These are phyloP conservation scores for Paedocypris sp. DNA, from an alignment of 2,113 vertebrate genomes.

Conservation along the genomic window DNA sequence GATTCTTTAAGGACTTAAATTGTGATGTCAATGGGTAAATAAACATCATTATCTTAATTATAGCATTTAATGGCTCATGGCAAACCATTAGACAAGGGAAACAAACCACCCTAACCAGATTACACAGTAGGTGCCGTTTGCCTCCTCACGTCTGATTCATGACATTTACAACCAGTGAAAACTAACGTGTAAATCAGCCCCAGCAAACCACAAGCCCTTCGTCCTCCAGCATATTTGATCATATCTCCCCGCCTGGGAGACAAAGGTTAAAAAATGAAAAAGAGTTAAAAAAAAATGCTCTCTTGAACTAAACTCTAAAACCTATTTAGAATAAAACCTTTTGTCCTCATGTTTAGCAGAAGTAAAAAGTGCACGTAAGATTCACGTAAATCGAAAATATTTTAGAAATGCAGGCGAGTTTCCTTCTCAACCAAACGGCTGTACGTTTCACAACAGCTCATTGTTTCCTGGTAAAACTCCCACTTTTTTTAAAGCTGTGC, in stretches of 20 bases:
- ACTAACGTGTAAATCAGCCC: slow-evolving; percentile 27
- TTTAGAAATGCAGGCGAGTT: background rate
- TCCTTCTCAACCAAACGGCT: background rate
- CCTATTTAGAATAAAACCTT: no score
- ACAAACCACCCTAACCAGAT: slow-evolving; percentile 34
- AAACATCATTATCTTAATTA: slow-evolving; percentile 35
- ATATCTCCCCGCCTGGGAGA: no score
- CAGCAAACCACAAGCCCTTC: background rate
- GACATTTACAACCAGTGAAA: slow-evolving; percentile 12
- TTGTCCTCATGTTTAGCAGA: no score
- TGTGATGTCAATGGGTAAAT: slow-evolving; percentile 7
- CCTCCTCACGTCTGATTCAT: slow-evolving; percentile 20
- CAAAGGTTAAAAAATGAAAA: background rate
- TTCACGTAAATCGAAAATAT: background rate
- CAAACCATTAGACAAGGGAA: slow-evolving; percentile 19
- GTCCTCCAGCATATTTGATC: background rate
- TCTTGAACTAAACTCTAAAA: no score
- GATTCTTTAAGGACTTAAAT: background rate
- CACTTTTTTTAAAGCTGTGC: slow-evolving; percentile 14
- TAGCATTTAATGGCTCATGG: slow-evolving; percentile 27
- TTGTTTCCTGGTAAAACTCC: background rate
- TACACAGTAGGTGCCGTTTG: slow-evolving; percentile 26
- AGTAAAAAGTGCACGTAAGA: no score
- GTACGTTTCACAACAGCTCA: background rate
- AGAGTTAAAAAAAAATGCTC: no score